Evolutionary conservation across 2,888 invertebrate genomes (phyloP).

Genomic region (Drosophila falleni): DNA sequence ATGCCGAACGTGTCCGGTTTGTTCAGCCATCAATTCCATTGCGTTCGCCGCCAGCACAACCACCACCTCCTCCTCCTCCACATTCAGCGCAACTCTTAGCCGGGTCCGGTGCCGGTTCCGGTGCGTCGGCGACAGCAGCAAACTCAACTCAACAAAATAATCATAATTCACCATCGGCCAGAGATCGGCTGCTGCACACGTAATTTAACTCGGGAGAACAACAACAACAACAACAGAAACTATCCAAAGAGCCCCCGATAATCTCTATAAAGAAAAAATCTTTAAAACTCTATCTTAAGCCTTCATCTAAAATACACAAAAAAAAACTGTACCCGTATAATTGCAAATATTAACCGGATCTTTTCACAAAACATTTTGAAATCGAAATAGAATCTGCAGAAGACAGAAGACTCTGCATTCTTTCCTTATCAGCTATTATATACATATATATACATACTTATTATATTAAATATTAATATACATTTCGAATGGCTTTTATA

Average conservation of each 20-base stretch:
- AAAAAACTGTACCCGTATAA: neutral
- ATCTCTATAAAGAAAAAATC: constrained; percentile 32
- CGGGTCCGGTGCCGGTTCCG: constrained; percentile 20
- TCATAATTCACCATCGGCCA: constrained; percentile 72
- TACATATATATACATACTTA: constrained; percentile 23
- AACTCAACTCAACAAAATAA: constrained; percentile 43
- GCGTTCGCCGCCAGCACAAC: constrained; percentile 76
- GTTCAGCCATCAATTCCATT: constrained; percentile 82
- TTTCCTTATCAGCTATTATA: constrained; percentile 47
- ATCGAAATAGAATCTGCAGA: constrained; percentile 5
- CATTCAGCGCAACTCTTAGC: constrained; percentile 51
- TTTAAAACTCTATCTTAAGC: constrained; percentile 29
- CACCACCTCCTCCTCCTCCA: constrained; percentile 76
- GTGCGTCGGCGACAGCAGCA: constrained; percentile 12
- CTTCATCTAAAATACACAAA: constrained; percentile 8
- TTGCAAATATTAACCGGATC: constrained; percentile 21
- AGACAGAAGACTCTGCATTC: constrained; percentile 19
- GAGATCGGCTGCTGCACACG: constrained; percentile 81
- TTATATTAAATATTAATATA: constrained; percentile 53
- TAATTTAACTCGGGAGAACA: constrained; percentile 71
- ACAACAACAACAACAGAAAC: constrained; percentile 37
- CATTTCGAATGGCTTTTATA: constrained; percentile 57
- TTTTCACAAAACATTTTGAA: neutral
- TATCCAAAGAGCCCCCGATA: constrained; percentile 55
- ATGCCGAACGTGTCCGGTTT: constrained; percentile 82